phyloP scores from a whole-genome alignment of 2,113 vertebrate genomes.

The Mustela nigripes region DNA sequence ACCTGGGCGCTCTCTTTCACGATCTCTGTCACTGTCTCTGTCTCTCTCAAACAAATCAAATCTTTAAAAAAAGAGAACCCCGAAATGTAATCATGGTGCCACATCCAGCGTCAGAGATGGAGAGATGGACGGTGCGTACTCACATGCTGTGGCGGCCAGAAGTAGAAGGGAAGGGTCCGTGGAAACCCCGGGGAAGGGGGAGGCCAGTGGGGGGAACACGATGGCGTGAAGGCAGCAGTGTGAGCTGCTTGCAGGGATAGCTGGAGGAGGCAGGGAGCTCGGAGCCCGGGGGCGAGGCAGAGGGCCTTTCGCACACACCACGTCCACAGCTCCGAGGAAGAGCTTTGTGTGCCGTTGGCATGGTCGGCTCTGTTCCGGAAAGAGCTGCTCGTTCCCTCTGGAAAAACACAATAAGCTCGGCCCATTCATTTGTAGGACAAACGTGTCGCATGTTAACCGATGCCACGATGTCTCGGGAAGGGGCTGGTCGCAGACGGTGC shows the following conservation, averaged over 20 bases:
- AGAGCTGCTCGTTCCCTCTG: neutral
- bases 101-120: too few species aligned
- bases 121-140: accelerated
- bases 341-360: neutral
- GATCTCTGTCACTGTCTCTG: too few species aligned
- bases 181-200: neutral
- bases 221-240: accelerated
- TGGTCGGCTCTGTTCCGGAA: neutral
- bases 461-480: neutral
- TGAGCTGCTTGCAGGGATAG: neutral
- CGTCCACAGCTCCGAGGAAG: neutral
- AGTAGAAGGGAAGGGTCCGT: neutral
- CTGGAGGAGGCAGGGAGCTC: too few species aligned
- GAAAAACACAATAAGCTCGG: neutral
- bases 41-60: too few species aligned
- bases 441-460: accelerated
- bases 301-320: neutral
- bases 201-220: neutral
- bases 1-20: too few species aligned
- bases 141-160: neutral
- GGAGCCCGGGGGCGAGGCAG: neutral
- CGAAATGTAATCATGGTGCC: neutral
- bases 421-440: neutral
- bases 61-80: too few species aligned
- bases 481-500: neutral